Evolutionary conservation across 2,888 invertebrate genomes (phyloP).

Genomic region (Drosophila basisetae): DNA sequence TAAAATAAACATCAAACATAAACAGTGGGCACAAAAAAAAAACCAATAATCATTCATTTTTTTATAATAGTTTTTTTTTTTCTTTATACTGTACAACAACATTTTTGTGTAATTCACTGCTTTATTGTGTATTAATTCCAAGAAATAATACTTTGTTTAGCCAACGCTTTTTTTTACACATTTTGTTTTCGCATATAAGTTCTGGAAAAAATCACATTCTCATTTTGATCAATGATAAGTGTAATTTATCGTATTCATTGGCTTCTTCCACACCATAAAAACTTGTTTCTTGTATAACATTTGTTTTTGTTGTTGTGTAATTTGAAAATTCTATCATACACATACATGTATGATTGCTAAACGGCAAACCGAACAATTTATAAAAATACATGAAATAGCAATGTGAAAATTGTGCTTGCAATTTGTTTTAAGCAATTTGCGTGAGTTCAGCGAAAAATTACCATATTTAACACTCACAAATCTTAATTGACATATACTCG

Average conservation of each 20-base stretch:
- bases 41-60: not conserved
- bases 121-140: not conserved
- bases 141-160: not conserved
- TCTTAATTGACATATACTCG: not conserved
- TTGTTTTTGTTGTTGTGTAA: not conserved
- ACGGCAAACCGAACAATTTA: not conserved
- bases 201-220: not conserved
- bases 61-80: not conserved
- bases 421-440: conserved; percentile 3
- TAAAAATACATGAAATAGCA: not conserved
- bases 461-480: not conserved
- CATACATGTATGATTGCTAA: not conserved
- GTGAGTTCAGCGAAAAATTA: not conserved
- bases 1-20: not conserved
- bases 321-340: not conserved
- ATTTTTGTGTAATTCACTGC: not conserved
- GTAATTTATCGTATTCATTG: not conserved
- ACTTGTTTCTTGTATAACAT: not conserved
- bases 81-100: not conserved
- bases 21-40: not conserved
- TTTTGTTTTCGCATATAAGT: not conserved
- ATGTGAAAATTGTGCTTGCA: conserved; percentile 5
- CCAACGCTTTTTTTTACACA: not conserved
- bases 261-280: not conserved
- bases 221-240: not conserved